These are phyloP conservation scores for Incurvaria masculella DNA, from an alignment of 2,888 invertebrate species.

Conservation along the genomic window DNA sequence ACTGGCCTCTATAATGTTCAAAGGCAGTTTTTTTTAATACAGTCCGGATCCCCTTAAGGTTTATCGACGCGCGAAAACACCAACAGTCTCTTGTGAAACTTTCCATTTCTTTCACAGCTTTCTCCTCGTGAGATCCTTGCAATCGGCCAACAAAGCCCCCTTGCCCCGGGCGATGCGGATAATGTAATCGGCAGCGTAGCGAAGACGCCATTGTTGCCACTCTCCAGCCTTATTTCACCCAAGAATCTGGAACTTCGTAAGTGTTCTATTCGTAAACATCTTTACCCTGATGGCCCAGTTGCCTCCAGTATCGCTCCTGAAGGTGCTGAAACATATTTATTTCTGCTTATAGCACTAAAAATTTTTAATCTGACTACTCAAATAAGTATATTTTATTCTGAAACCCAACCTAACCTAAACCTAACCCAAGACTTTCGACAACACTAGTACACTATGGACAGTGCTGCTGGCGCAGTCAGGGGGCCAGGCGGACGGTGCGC, in stretches of 20 bases:
- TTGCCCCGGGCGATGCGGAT: constrained; percentile 24
- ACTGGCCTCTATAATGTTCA: no score
- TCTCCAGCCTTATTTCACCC: constrained; percentile 38
- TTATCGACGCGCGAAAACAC: no score
- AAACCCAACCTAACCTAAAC: no score
- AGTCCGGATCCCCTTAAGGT: no score
- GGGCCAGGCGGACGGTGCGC: constrained; percentile 36
- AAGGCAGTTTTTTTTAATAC: no score
- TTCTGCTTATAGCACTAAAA: no score
- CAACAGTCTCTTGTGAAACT: no score
- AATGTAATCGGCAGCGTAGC: constrained; percentile 28
- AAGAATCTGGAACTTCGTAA: constrained; percentile 44
- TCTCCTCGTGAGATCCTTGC: constrained; percentile 51
- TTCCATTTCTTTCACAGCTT: constrained; percentile 27
- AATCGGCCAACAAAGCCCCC: constrained; percentile 34
- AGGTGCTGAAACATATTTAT: no score
- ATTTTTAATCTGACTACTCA: no score
- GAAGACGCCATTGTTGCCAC: constrained; percentile 33
- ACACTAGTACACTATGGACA: constrained; percentile 18
- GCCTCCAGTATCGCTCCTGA: no score
- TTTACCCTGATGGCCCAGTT: neutral
- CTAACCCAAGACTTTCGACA: neutral
- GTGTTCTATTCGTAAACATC: constrained; percentile 17
- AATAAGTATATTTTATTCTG: no score
- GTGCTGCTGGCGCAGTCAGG: constrained; percentile 56